These are phyloP conservation scores for Calvadosia cruxmelitensis DNA, from an alignment of 30 jellyfish, hydroid and myxozoan species.

Conservation along the genomic window DNA sequence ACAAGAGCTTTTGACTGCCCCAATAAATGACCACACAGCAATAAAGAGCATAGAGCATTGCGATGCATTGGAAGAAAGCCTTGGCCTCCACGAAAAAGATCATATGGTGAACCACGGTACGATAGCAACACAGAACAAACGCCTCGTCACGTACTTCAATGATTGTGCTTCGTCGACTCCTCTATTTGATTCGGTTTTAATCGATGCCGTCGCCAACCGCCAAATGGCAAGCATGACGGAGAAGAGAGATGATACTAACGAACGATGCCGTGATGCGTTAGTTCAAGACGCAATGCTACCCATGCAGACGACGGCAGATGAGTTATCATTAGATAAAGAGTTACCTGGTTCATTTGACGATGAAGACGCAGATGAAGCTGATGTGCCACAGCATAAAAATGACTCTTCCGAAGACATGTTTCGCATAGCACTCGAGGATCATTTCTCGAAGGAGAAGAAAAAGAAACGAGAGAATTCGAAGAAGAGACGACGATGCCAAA, in stretches of 20 bases:
- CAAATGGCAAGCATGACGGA: not conserved
- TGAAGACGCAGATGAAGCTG: not conserved
- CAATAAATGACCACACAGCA: too few relatives aligned
- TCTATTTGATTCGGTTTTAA: not conserved
- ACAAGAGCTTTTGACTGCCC: too few relatives aligned
- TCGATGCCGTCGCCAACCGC: not conserved
- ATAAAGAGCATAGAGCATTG: too few relatives aligned
- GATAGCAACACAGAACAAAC: not conserved
- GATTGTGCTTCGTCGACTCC: not conserved
- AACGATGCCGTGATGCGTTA: not conserved
- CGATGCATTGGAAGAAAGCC: too few relatives aligned
- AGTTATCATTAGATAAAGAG: not conserved
- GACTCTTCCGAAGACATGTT: not conserved
- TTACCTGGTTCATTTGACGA: not conserved
- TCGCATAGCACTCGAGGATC: not conserved
- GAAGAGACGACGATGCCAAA: not conserved
- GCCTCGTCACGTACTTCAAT: not conserved
- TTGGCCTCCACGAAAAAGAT: too few relatives aligned
- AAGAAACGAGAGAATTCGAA: not conserved
- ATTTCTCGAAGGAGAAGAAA: not conserved
- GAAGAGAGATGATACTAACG: not conserved
- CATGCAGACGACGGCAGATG: not conserved
- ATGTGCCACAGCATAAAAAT: not conserved
- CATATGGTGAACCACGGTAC: too few relatives aligned
- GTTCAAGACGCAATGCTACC: not conserved